Percentiles rank a stretch among this genome's conserved stretches.
phyloP scores from a whole-genome alignment of 2,888 invertebrate genomes.

The Trachelus stipa region DNA sequence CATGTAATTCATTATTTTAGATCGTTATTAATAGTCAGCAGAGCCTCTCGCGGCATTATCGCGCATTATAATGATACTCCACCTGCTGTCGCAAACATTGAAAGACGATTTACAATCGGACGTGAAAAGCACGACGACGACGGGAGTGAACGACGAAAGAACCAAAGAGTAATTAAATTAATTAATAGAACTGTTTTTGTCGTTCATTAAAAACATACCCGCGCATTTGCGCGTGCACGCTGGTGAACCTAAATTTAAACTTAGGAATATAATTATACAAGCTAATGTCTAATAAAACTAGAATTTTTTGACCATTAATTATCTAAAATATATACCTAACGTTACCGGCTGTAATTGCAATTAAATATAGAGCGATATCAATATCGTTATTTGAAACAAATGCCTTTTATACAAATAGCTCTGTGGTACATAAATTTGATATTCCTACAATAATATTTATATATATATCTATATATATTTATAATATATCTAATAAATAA shows the following conservation, averaged over 20 bases:
- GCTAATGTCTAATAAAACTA: conserved; percentile 42
- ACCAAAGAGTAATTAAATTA: neutral
- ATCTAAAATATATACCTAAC: conserved; percentile 44
- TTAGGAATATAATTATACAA: conserved; percentile 34
- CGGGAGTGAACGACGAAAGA: neutral
- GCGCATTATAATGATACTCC: conserved; percentile 20
- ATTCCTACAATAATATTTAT: conserved; percentile 43
- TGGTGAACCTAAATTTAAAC: conserved; percentile 24
- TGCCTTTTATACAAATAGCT: conserved; percentile 55
- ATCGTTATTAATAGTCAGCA: neutral
- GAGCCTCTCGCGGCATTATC: neutral
- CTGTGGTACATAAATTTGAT: conserved; percentile 53
- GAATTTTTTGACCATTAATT: conserved; percentile 36
- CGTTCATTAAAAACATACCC: neutral
- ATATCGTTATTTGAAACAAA: conserved; percentile 42
- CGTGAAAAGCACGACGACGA: neutral
- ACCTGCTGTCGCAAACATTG: conserved; percentile 20
- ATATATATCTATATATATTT: conserved; percentile 27
- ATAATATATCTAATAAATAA: conserved; percentile 52
- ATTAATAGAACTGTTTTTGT: neutral
- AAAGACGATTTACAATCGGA: conserved; percentile 4
- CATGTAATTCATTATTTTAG: conserved; percentile 20
- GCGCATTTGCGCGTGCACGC: neutral
- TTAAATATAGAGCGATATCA: conserved; percentile 32
- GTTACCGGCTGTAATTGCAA: conserved; percentile 23